Base-by-base conservation (phyloP, 2,888 invertebrate species). In the Aleiodes alternator region DNA sequence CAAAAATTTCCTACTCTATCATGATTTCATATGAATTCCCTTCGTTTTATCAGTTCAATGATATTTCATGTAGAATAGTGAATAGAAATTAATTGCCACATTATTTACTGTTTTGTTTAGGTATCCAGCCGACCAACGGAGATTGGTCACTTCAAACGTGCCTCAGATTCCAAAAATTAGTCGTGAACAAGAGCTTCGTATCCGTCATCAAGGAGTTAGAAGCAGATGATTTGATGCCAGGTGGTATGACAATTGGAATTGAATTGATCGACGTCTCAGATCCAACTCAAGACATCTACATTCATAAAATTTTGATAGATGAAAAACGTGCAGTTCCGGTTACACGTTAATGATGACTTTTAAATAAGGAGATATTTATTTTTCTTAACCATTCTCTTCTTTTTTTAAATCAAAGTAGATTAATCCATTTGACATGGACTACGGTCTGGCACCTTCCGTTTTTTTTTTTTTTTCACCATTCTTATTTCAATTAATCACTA, bases 121-220 rank as follows among this genome's bases (percentile, higher is more conserved):
- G 91, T 73, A 90, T 93, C 73, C 88, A 90, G 79, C 91, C 93
- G 56, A 89, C 50, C 88, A 91, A 93, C 81, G 90, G 90, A 82
- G 93, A 95, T 88, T 95, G 95, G 95, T 91, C 93, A 0, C 92
- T 94, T 80, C 94, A 94, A 81, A 95, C 95, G 88, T 95, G 95
- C 83, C 90, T 94, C 70, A 90, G 92, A 76, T 96, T 96, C 86
- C 94, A 94, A 83, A 91, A 94, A 80, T 85, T 96, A 78, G 94
- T 95, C 6, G 92, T 93, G 50, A 92, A 93, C 50, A 93, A 93
- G 82, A 91, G 92, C 70, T 95, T 96, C 79, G 94, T 94, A 12
- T 94, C 95, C 0, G 87, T 93, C 66, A 91, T 96, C 69, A 91
- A 92, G 78, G 92, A 93, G 23, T 91, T 93, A 8, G 92, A 92